Base-by-base conservation (phyloP, 2,797 vertebrate species). In the Pantherophis vulpinus region DNA sequence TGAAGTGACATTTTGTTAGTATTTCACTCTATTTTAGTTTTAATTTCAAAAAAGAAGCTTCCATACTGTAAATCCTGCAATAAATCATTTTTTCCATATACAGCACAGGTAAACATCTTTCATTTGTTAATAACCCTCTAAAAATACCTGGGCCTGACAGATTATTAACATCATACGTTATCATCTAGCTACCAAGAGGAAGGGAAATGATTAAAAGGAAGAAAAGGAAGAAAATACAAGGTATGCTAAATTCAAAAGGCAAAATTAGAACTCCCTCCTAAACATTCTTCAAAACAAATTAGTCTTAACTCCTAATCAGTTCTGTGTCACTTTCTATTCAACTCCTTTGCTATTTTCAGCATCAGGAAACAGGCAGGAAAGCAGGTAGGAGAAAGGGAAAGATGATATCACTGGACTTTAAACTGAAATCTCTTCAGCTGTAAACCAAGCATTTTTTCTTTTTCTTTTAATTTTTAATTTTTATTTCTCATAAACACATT, bases 281-380 rank as follows among this genome's bases (percentile, higher is more conserved):
- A 96, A 90, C 92, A 95, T 95, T 96, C 91, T 94, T 97, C 94
- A 93, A 94, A 95, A 61, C 61, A 79, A 89, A 96, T 96, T 94
- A 96, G 92, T 94, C 94, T 96, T 95, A 95, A 92, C 96, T 97
- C 95, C 96, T 96, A 94, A 96, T 97, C 95, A 96, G 93, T 61
- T 60, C 2, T 2, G 2, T 95, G 96, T 95, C 96, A 95, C 92
- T 94, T 96, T 89, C 63, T 70, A 95, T 96, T 91, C 20, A 96
- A 70, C 58, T 92, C 56, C 86, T 95, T 47, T 63, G 79, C 13
- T 87, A 4, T 70, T 91, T 93, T 70, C 56, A 87, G 70, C 93
- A 93, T 91, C 92, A 88, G 89, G 88, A 93, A 93, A 91, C 91
- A 87, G 91, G 88, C 63, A 79, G 79, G 91, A 96, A 60, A 47